Evolutionary conservation across 2,888 invertebrate genomes (phyloP).

Genomic region (Mythimna impura): DNA sequence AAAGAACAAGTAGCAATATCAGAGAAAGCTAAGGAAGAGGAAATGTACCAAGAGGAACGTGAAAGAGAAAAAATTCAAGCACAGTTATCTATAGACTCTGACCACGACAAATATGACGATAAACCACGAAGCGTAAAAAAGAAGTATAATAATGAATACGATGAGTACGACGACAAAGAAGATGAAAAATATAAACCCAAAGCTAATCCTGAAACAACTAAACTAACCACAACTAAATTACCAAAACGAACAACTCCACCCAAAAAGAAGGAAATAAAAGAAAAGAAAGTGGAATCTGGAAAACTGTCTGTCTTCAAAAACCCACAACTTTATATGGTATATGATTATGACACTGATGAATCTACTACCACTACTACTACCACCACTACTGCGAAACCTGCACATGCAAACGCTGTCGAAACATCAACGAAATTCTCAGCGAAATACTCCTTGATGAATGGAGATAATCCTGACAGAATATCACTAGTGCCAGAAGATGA

Average conservation of each 20-base stretch:
- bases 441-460: constrained; percentile 61
- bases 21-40: constrained; percentile 83
- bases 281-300: constrained; percentile 68
- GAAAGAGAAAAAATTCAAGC: constrained; percentile 72
- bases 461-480: constrained; percentile 75
- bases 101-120: constrained; percentile 73
- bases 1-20: constrained; percentile 81
- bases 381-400: constrained; percentile 25
- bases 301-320: constrained; percentile 84
- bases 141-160: constrained; percentile 71
- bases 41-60: constrained; percentile 79
- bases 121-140: constrained; percentile 48
- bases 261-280: constrained; percentile 58
- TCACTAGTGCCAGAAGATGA: constrained; percentile 79
- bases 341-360: constrained; percentile 75
- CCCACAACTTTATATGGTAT: constrained; percentile 77
- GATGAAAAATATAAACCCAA: constrained; percentile 76
- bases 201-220: constrained; percentile 62
- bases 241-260: constrained; percentile 60
- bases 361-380: constrained; percentile 51
- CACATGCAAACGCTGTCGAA: constrained; percentile 6
- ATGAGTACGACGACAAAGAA: constrained; percentile 78
- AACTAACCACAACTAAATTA: constrained; percentile 48
- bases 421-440: constrained; percentile 64
- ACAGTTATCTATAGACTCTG: constrained; percentile 52